Conservation (phyloP, 2,113 vertebrate species). For the Scophthalmus maximus region DNA sequence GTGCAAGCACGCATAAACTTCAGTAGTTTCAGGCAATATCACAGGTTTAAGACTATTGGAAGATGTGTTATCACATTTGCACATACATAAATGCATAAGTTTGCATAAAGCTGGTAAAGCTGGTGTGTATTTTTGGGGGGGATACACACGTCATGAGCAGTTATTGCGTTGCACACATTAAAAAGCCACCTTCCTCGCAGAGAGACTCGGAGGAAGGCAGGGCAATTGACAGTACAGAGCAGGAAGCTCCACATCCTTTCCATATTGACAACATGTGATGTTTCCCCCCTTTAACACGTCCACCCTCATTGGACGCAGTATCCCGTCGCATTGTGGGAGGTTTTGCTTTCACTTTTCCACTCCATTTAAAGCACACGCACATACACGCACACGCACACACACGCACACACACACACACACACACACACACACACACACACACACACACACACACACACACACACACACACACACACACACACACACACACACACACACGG, state of each 20-base stretch:
- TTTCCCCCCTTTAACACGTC: slow-evolving; percentile 22
- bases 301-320: slow-evolving; percentile 25
- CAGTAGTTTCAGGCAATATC: slow-evolving; percentile 63
- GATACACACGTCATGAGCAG: slow-evolving; percentile 20
- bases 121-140: no score
- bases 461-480: no score
- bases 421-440: no score
- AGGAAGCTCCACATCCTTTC: slow-evolving; percentile 48
- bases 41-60: slow-evolving; percentile 73
- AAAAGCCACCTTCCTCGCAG: slow-evolving; percentile 30
- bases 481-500: no score
- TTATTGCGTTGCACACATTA: slow-evolving; percentile 42
- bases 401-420: no score
- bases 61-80: slow-evolving; percentile 64
- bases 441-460: no score
- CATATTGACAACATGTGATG: slow-evolving; percentile 52
- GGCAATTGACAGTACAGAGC: slow-evolving; percentile 56
- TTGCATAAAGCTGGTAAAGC: slow-evolving; percentile 66
- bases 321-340: slow-evolving; percentile 40
- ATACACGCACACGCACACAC: background rate
- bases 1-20: slow-evolving; percentile 52
- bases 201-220: slow-evolving; percentile 36
- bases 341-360: slow-evolving; percentile 57
- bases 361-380: slow-evolving; percentile 13
- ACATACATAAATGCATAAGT: slow-evolving; percentile 72